Conservation (phyloP, 2,888 invertebrate genomes). For the Hirtodrosophila duncani region DNA sequence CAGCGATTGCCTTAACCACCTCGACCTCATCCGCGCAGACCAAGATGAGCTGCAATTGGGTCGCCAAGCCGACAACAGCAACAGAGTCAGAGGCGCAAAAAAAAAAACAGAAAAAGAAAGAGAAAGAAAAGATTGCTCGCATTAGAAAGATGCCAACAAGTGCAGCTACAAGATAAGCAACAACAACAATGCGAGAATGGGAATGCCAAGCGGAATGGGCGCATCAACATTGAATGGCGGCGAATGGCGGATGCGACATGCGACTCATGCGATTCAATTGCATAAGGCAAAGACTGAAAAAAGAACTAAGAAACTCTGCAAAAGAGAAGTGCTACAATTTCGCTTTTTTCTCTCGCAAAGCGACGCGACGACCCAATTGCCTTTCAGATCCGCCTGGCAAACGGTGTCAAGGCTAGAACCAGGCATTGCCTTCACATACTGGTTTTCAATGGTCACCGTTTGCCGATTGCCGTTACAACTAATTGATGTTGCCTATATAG, state of each 20-base stretch:
- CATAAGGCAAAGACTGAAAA: constrained; percentile 43
- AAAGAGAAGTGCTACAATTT: constrained; percentile 59
- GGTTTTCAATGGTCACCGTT: too few species aligned
- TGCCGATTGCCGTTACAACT: too few species aligned
- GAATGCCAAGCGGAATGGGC: constrained; percentile 42
- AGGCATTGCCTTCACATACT: too few species aligned
- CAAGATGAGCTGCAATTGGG: constrained; percentile 69
- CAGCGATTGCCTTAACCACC: constrained; percentile 82
- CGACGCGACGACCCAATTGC: constrained; percentile 52
- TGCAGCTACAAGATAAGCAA: neutral
- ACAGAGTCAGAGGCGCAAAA: constrained; percentile 1
- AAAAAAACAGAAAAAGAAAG: constrained; percentile 6
- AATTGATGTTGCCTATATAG: too few species aligned
- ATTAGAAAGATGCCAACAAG: constrained; percentile 40
- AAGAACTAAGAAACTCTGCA: constrained; percentile 13
- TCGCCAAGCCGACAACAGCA: constrained; percentile 13
- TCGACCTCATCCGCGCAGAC: constrained; percentile 81
- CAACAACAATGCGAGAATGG: constrained; percentile 6
- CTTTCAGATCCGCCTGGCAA: constrained; percentile 53
- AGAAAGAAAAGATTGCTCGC: constrained; percentile 14
- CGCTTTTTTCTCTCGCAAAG: constrained; percentile 52
- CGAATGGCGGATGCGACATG: constrained; percentile 57
- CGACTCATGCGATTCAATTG: constrained; percentile 54
- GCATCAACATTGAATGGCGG: constrained; percentile 27
- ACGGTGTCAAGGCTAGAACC: constrained; percentile 66